Evolutionary conservation across 2,888 invertebrate genomes (phyloP).

Genomic region (Rhodophaea formosa): DNA sequence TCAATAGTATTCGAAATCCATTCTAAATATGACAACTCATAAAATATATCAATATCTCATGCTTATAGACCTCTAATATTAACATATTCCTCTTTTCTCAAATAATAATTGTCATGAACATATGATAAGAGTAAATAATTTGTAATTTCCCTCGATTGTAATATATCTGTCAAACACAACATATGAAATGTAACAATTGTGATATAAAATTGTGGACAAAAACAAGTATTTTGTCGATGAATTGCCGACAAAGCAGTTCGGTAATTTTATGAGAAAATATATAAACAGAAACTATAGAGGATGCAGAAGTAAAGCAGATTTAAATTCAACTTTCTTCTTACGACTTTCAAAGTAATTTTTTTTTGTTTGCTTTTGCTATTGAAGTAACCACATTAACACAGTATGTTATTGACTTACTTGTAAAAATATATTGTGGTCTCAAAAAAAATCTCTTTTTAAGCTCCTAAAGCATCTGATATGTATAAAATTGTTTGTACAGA

Average conservation of each 20-base stretch:
- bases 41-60: not conserved
- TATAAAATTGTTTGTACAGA: no score
- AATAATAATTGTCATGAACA: not conserved
- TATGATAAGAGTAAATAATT: not conserved
- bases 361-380: no score
- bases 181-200: not conserved
- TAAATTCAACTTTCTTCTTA: no score
- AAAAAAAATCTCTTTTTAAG: no score
- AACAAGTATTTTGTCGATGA: constrained; percentile 2
- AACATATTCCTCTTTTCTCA: not conserved
- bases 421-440: no score
- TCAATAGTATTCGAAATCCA: not conserved
- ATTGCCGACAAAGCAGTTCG: constrained; percentile 1
- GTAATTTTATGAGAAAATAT: constrained; percentile 1
- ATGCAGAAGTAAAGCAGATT: not conserved
- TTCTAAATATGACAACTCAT: not conserved
- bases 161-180: not conserved
- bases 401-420: no score
- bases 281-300: not conserved
- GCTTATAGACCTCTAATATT: not conserved
- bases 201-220: not conserved
- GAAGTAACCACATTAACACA: no score
- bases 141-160: not conserved
- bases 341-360: no score
- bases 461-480: no score